A percentile compares a stretch with the other conserved stretches of the same genome.
Evolutionary conservation across 2,888 invertebrate genomes (phyloP).

Genomic region (Zhuqinia jingwanae): DNA sequence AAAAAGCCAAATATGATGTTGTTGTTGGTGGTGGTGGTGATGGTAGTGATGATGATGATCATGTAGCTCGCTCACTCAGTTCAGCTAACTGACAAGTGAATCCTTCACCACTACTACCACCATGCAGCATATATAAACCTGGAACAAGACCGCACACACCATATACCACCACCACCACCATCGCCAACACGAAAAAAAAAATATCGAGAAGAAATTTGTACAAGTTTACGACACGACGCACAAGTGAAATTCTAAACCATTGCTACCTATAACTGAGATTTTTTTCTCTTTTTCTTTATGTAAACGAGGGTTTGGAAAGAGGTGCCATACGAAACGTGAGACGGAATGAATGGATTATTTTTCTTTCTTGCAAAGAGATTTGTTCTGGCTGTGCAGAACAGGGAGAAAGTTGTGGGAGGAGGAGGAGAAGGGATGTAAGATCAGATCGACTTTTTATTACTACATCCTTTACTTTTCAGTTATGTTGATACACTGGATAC

Average conservation of each 20-base stretch:
- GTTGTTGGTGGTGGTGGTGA: no score
- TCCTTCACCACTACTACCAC: not conserved
- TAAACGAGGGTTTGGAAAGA: not conserved
- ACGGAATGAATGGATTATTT: conserved; percentile 29
- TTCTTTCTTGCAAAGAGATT: not conserved
- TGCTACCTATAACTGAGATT: no score
- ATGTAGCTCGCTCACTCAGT: not conserved
- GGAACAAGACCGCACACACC: no score
- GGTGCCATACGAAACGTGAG: conserved; percentile 31
- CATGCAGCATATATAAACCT: no score
- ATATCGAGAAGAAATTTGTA: no score
- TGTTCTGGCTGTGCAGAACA: not conserved
- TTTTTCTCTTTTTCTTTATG: conserved; percentile 23
- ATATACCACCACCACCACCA: not conserved
- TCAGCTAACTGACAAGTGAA: conserved; percentile 4
- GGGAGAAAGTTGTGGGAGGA: not conserved
- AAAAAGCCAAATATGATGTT: not conserved
- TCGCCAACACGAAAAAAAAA: not conserved
- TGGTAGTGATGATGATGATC: conserved; percentile 26
- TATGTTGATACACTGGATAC: no score
- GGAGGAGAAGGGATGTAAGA: no score
- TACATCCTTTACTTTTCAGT: no score
- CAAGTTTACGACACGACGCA: conserved; percentile 4
- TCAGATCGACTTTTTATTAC: conserved; percentile 13
- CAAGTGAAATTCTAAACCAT: conserved; percentile 22